These are phyloP conservation scores for Spea hammondii DNA, from an alignment of 2,797 vertebrate genomes.

Conservation along the genomic window DNA sequence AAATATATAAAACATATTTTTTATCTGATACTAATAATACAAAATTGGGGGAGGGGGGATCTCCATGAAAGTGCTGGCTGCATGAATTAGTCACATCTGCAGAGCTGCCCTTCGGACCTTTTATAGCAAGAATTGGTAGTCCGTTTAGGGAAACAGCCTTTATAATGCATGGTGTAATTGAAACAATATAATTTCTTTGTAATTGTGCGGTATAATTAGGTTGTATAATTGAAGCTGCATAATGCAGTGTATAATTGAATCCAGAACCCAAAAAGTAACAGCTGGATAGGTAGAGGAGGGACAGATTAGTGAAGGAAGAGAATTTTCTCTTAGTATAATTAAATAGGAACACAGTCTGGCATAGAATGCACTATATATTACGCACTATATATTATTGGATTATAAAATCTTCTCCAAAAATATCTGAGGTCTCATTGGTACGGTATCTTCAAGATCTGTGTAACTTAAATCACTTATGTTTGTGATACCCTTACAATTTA, in stretches of 20 bases:
- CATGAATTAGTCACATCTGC: neutral
- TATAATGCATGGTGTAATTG: slow-evolving; percentile 34
- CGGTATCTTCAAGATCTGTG: too few relatives aligned
- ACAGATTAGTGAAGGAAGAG: slow-evolving; percentile 1
- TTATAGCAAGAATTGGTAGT: slow-evolving; percentile 24
- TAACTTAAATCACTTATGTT: too few relatives aligned
- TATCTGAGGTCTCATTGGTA: too few relatives aligned
- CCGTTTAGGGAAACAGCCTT: slow-evolving; percentile 33
- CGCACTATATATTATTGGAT: too few relatives aligned
- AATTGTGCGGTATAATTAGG: slow-evolving; percentile 43
- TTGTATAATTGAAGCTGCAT: slow-evolving; percentile 20
- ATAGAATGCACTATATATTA: too few relatives aligned
- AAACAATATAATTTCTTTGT: slow-evolving; percentile 18
- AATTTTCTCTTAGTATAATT: neutral
- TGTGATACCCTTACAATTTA: too few relatives aligned
- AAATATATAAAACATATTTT: too few relatives aligned
- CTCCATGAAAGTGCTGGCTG: too few relatives aligned
- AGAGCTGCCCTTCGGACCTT: slow-evolving; percentile 1
- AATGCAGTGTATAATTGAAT: slow-evolving; percentile 40
- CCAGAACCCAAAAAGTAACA: slow-evolving; percentile 25
- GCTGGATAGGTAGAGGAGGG: slow-evolving; percentile 12
- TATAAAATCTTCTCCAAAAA: too few relatives aligned
- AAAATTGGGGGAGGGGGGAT: too few relatives aligned
- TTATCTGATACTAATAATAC: too few relatives aligned
- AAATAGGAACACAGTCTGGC: neutral